Evolutionary conservation across 92 coral and sea anemone genomes (phyloP).

Genomic region (Zoanthus solanderi): DNA sequence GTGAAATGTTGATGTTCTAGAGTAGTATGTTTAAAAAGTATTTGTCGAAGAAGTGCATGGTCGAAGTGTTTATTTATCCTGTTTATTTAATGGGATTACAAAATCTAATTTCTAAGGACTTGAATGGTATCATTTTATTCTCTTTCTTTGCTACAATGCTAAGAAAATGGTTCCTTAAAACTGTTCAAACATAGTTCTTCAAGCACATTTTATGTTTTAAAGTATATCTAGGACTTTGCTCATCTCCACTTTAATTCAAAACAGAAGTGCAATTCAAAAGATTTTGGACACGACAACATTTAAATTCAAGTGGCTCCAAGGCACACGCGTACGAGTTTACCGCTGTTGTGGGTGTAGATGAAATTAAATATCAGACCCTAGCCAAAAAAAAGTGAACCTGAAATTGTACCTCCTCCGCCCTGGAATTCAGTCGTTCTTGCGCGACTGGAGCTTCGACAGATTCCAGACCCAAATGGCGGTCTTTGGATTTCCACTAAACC

Average conservation of each 20-base stretch:
- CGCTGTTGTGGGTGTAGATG: constrained; percentile 56
- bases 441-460: constrained; percentile 50
- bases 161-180: not conserved
- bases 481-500: constrained; percentile 58
- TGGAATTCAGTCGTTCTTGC: constrained; percentile 69
- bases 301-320: constrained; percentile 56
- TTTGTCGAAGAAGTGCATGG: not conserved
- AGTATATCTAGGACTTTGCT: no score
- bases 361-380: constrained; percentile 61
- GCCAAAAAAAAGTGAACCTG: constrained; percentile 47
- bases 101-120: not conserved
- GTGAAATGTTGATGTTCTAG: no score
- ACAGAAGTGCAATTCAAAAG: not conserved
- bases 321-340: constrained; percentile 45
- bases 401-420: constrained; percentile 60
- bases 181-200: not conserved
- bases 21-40: no score
- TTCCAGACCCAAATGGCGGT: constrained; percentile 51
- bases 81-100: not conserved
- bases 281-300: constrained; percentile 33
- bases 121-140: not conserved
- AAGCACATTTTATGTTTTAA: no score
- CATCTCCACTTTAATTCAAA: not conserved
- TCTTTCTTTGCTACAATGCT: constrained; percentile 15
- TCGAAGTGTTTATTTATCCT: not conserved